Base-by-base conservation (phyloP, 2,113 vertebrate genomes). In the Chloebia gouldiae region DNA sequence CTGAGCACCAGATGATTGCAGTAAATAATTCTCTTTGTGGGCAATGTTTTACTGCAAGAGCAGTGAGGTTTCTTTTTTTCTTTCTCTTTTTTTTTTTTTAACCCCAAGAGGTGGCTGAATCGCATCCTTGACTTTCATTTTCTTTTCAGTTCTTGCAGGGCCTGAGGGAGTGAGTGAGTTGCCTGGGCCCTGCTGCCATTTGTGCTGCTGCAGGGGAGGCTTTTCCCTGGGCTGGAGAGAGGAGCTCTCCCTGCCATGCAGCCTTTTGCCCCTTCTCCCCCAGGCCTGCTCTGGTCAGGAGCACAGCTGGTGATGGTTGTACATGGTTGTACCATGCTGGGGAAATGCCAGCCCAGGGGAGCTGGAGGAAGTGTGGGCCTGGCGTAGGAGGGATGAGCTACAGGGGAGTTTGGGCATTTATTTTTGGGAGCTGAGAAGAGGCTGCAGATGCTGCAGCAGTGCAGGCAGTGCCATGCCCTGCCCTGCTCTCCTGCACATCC, bases 21-120 rank as follows among this genome's bases (percentile, higher is more conserved):
- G 71, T 73, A 86, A 95, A 71, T 87, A 96, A 81, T 89, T 92
- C 64, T 88, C 86, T 92, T 84, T 89, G 84, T 81, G 84, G 82
- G 73, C 35, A 49, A 23, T 11, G 24, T 77, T 63, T 60, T 57
- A 60, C 30, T 49, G 51, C 17, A 8, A 35, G 25, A 83, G 47
- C 39, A 86, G 22, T 42, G 35, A 80, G 54, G 4, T 21, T 15
- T 35, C 3, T 18, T 54, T 66, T 10, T 20, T 18, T 13, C 2
- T 4, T 39, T 35, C 3, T 13, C 5, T 33, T 27, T 19, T 30
- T 24, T 14, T 42, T 6, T 23, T 49, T 40, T 11, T 2, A 15
- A 37, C 37, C 44, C 31, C 6, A 42, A 23, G 42, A 59, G 16
- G 24, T 78, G 39, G 8, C 30, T 68, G 65, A 85, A 49, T 63